phyloP scores from a whole-genome alignment of 2,113 vertebrate genomes.

The Lonchura striata region DNA sequence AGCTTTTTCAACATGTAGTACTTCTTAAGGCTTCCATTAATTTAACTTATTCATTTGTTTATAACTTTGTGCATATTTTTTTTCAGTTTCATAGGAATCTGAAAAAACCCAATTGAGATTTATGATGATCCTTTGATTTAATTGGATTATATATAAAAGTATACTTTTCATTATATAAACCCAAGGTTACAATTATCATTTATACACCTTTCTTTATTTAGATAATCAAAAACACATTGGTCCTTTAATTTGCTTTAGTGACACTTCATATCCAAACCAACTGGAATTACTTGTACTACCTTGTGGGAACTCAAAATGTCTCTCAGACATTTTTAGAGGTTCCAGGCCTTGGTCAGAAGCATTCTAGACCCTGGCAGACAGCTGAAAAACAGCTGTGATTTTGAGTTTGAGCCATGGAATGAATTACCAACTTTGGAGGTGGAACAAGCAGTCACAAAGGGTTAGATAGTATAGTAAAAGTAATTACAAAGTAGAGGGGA shows the following conservation, averaged over 20 bases:
- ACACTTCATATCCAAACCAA: neutral
- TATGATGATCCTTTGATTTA: neutral
- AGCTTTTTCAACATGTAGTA: neutral
- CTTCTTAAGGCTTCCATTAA: neutral
- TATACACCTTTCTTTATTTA: neutral
- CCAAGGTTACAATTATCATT: neutral
- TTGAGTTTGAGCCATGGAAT: no score
- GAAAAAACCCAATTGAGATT: neutral
- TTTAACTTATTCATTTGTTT: neutral
- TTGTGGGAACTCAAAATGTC: no score
- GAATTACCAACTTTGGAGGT: no score
- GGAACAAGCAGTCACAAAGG: no score
- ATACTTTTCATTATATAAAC: neutral
- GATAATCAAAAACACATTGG: neutral
- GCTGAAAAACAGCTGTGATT: no score
- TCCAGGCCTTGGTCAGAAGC: no score
- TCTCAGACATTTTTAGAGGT: no score
- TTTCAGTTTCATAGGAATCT: neutral
- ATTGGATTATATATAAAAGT: neutral
- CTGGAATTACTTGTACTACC: neutral
- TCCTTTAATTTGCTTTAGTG: neutral
- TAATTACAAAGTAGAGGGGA: no score
- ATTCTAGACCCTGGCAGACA: no score
- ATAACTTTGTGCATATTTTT: neutral
- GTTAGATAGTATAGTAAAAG: no score